Conservation (phyloP, 2,797 vertebrate species). For the Phoxinus dragarum region DNA sequence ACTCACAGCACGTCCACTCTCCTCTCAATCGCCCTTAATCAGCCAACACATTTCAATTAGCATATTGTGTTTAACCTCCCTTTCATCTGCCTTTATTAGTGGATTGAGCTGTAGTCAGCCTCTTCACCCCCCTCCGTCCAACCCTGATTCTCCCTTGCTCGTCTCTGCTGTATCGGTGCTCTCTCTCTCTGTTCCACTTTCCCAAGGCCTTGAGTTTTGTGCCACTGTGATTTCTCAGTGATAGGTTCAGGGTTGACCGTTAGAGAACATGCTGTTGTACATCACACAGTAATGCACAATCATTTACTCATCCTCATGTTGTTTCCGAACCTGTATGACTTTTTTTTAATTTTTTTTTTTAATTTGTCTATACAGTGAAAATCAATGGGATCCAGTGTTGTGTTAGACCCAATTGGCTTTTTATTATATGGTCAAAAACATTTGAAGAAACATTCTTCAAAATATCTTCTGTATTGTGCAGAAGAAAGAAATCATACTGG, state of each 20-base stretch:
- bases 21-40: slow-evolving; percentile 70
- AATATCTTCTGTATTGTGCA: neutral
- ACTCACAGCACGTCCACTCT: slow-evolving; percentile 72
- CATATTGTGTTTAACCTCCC: slow-evolving; percentile 66
- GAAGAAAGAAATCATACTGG: neutral
- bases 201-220: slow-evolving; percentile 12
- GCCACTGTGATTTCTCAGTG: slow-evolving; percentile 19
- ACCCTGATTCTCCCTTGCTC: slow-evolving; percentile 11
- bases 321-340: neutral
- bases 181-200: slow-evolving; percentile 14
- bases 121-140: slow-evolving; percentile 54
- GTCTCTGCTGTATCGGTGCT: slow-evolving; percentile 17
- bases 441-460: neutral
- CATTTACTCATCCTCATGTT: neutral
- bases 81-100: slow-evolving; percentile 66
- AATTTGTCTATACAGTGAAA: slow-evolving; percentile 2
- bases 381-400: neutral
- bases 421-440: neutral
- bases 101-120: slow-evolving; percentile 54
- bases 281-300: neutral
- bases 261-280: slow-evolving; percentile 19
- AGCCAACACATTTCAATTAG: slow-evolving; percentile 71
- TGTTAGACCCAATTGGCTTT: neutral
- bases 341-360: no score
- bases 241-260: slow-evolving; percentile 17